Percentiles rank a stretch among this genome's conserved stretches.
These are phyloP conservation scores for Porites rus DNA, from an alignment of 92 coral and sea anemone genomes.

Conservation along the genomic window DNA sequence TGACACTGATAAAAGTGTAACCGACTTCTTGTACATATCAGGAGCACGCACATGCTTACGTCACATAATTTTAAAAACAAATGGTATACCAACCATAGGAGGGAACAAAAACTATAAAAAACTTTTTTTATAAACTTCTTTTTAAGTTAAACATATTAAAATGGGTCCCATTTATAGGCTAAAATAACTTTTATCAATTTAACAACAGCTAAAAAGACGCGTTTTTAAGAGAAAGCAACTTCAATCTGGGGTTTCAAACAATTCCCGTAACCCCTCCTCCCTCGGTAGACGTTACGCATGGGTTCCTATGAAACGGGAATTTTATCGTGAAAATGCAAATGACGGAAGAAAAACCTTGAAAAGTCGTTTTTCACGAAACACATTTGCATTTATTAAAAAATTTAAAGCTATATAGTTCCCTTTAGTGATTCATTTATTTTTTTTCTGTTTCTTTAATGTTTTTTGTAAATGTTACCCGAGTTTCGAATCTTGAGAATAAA, in stretches of 20 bases:
- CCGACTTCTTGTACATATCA: conserved; percentile 1
- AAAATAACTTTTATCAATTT: not conserved
- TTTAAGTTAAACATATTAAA: not conserved
- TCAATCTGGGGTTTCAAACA: too few relatives aligned
- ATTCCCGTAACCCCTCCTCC: not conserved
- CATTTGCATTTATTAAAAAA: not conserved
- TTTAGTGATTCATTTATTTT: too few relatives aligned
- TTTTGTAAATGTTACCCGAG: too few relatives aligned
- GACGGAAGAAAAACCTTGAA: not conserved
- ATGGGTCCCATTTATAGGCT: too few relatives aligned
- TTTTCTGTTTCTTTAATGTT: too few relatives aligned
- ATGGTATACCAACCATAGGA: not conserved
- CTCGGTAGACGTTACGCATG: not conserved
- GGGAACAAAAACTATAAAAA: not conserved
- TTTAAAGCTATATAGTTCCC: not conserved
- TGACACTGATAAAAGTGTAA: conserved; percentile 6
- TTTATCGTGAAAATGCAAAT: not conserved
- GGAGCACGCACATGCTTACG: conserved; percentile 37
- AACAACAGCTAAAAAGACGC: not conserved
- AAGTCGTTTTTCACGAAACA: conserved; percentile 8
- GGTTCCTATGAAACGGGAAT: conserved; percentile 20
- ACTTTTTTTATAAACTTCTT: too few relatives aligned
- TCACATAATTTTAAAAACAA: conserved; percentile 36
- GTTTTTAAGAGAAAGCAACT: not conserved
- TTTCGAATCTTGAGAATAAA: too few relatives aligned